Conservation (phyloP, 2,888 invertebrate genomes). For the Hypercompe scribonia region DNA sequence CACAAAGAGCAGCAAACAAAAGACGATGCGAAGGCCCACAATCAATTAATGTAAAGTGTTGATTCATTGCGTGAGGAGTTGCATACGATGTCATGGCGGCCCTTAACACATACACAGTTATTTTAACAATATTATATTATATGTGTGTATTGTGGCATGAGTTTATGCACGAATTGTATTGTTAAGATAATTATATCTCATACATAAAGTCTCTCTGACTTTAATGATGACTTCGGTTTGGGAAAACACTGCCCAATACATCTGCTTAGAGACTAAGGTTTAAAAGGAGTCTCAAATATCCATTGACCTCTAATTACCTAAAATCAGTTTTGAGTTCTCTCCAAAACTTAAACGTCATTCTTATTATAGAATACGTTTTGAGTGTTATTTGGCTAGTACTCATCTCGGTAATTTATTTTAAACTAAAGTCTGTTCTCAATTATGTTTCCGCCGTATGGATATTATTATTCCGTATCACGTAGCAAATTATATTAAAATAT, state of each 20-base stretch:
- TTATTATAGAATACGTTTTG: too few species aligned
- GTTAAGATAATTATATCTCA: background rate
- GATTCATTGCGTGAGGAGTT: conserved; percentile 55
- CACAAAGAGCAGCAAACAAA: conserved; percentile 65
- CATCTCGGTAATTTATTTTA: too few species aligned
- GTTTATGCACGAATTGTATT: background rate
- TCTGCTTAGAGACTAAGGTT: background rate
- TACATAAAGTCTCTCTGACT: background rate
- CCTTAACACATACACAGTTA: conserved; percentile 29
- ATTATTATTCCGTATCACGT: too few species aligned
- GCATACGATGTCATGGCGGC: conserved; percentile 48
- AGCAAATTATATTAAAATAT: too few species aligned
- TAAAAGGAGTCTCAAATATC: too few species aligned
- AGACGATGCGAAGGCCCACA: conserved; percentile 52
- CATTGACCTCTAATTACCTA: too few species aligned
- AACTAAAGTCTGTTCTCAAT: too few species aligned
- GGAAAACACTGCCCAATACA: background rate
- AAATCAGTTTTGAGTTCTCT: too few species aligned
- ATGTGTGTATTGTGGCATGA: background rate
- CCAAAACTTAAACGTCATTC: too few species aligned
- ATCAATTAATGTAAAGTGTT: conserved; percentile 58
- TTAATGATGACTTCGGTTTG: background rate
- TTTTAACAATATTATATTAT: background rate
- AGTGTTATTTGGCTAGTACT: too few species aligned
- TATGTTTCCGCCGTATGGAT: too few species aligned